Evolutionary conservation across 2,888 invertebrate species (phyloP), one percentile per base, ranked within the genome.

Genomic region (Lysandra bellargus): DNA sequence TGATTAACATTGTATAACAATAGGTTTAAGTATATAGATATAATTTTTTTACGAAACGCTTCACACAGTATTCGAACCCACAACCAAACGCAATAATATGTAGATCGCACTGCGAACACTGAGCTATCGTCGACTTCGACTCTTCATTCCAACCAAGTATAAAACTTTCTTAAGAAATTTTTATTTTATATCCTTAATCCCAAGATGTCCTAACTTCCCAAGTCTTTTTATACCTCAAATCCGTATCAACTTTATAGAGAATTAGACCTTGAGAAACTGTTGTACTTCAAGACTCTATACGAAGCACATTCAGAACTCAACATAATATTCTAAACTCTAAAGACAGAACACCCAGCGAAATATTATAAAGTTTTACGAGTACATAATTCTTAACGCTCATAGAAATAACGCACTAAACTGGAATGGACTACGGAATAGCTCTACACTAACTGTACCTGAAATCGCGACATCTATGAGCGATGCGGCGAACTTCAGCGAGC

Each of bases 391-490:
- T 69, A 33, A 33, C 4, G 33, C 33, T 33, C 33, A 33, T 33
- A 69, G 69, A 33, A 23, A 69, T 69, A 69, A 69, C 33, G 69
- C 69, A 69, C 33, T 33, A 69, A 69, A 33, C 17, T 37, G 9
- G 4, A 33, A 69, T 37, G 33, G 33, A 69, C 69, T 69, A 69
- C 14, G 14, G 4, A 69, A 69, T 4, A 4, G 69, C 17, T 69
- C 69, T 69, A 69, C 69, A 33, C 33, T 69, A 72, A 57, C 78
- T 78, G 81, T 80, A 80, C 80, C 69, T 82, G 87, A 87, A 89
- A 89, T 85, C 88, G 91, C 94, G 94, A 94, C 94, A 94, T 94
- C 94, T 94, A 92, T 94, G 91, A 89, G 88, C 89, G 85, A 86
- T 84, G 83, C 85, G 84, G 87, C 88, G 91, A 93, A 94, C 94